Base-by-base conservation (phyloP, 2,888 invertebrate genomes). In the Erebia ligea region DNA sequence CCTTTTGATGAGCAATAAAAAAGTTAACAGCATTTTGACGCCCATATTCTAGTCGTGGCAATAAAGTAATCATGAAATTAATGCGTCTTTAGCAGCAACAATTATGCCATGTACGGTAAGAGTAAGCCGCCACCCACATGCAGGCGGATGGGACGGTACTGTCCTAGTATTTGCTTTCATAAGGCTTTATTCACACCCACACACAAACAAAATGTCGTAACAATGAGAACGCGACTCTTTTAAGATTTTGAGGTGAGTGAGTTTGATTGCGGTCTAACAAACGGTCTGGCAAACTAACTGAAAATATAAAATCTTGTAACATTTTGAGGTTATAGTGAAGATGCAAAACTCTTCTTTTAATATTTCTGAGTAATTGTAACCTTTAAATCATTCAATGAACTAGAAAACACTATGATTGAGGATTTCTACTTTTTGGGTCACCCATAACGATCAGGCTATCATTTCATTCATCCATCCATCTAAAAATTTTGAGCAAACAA, bases 151-250 rank as follows among this genome's bases (percentile, higher is more conserved):
- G 68, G 73, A 75, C 73, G 76, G 68, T 72, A 75, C 73, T 80
- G 80, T 76, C 77, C 81, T 76, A 80, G 81, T 80, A 84, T 84
- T 86, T 82, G 80, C 80, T 80, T 75, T 77, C 79, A 83, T 83
- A 84, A 84, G 58, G 59, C 59, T 67, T 11, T 64, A n/a, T 64
- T 64, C 52, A 64, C 64, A 64, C 64, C 34, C n/a, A 63, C 52
- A 25, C 52, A 25, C 21, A 21, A 56, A 17, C 82, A 80, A 76
- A 79, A 79, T 63, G 45, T 13, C 21, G 25, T 21, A 13, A 5
- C 21, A 56, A 17, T 17, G 17, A 52, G 21, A 57, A 57, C 19
- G 19, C 17, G 19, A 54, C 52, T n/a, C 52, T 54, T 19, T 54
- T 50, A n/a, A 10, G 54, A 54, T 9, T 54, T 54, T 54, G 54